These are phyloP conservation scores for Lepas anatifera DNA, from an alignment of 2,888 invertebrate genomes.

Conservation along the genomic window DNA sequence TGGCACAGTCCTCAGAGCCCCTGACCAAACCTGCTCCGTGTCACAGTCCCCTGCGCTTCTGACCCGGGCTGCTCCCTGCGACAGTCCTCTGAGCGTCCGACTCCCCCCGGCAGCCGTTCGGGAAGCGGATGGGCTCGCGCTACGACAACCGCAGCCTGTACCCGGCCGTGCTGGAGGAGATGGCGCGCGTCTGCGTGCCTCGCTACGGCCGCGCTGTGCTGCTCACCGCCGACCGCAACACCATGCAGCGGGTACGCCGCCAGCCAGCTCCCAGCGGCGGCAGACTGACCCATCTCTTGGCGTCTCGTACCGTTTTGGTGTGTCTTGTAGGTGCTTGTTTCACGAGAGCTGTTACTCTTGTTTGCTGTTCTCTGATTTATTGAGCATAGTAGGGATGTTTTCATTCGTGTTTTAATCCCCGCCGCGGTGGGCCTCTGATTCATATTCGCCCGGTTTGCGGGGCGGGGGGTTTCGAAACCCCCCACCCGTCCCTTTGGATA, in stretches of 20 bases:
- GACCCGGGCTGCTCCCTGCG: neutral
- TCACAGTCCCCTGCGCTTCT: neutral
- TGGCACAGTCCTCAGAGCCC: too few species aligned
- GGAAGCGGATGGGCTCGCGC: constrained; percentile 42
- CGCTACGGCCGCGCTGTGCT: constrained; percentile 41
- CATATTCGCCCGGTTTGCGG: too few species aligned
- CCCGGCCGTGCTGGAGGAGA: constrained; percentile 38
- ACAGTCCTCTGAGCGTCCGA: constrained; percentile 20
- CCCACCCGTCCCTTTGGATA: too few species aligned
- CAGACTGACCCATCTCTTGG: too few species aligned
- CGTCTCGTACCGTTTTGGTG: too few species aligned
- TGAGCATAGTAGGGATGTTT: too few species aligned
- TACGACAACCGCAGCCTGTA: constrained; percentile 41
- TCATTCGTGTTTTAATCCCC: too few species aligned
- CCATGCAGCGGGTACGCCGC: constrained; percentile 21
- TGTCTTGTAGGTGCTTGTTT: too few species aligned
- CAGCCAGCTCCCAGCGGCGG: too few species aligned
- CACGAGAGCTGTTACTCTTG: neutral
- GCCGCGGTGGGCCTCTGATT: too few species aligned
- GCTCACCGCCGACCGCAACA: constrained; percentile 34
- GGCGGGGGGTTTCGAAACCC: too few species aligned
- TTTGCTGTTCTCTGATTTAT: neutral
- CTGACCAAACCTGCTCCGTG: neutral
- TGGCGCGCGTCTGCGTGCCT: constrained; percentile 38
- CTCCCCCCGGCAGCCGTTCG: constrained; percentile 39